Evolutionary conservation across 2,113 vertebrate genomes (phyloP), one percentile per base, ranked within the genome.

Genomic region (Austrofundulus limnaeus): DNA sequence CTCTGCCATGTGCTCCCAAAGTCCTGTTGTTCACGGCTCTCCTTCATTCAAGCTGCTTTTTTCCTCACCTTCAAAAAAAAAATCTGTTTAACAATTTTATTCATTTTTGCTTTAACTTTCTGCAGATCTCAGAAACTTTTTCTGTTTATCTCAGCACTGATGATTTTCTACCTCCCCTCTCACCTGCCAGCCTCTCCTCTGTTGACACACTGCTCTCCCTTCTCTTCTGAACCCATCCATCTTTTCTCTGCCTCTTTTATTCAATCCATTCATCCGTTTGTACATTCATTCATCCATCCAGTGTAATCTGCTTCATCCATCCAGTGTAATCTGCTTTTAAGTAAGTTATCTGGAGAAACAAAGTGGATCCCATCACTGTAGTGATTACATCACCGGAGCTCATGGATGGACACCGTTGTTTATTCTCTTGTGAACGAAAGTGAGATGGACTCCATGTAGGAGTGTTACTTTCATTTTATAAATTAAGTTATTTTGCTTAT

Each of bases 291-390:
- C 77, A 74, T 77, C 66, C 65, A 10, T 51, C 60, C 65, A 41
- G 57, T 38, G 31, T 84, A 84, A 85, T 85, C 75, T 70, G 77
- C 75, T 66, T 74, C 77, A 74, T 77, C 66, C 65, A 10, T 51
- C 60, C 65, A 41, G 57, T 38, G 31, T 84, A 84, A 85, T 85
- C 75, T 70, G 77, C 75, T 66, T 74, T 47, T 84, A 85, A 83
- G 75, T 74, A 78, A 84, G 81, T 85, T 84, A 85, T 58, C 61
- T 31, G 45, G 68, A 77, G 82, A 81, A 85, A 80, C 72, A 84
- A 77, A 87, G 79, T 82, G 84, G 84, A 76, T 85, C 78, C 48
- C 67, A 77, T 77, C 75, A 21, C 66, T 16, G 49, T 63, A 45
- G 71, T 34, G 67, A 77, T 84, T 72, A 63, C 74, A 87, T 84